These are phyloP conservation scores for Dryomyza anilis DNA, from an alignment of 2,888 invertebrate genomes.

Conservation along the genomic window DNA sequence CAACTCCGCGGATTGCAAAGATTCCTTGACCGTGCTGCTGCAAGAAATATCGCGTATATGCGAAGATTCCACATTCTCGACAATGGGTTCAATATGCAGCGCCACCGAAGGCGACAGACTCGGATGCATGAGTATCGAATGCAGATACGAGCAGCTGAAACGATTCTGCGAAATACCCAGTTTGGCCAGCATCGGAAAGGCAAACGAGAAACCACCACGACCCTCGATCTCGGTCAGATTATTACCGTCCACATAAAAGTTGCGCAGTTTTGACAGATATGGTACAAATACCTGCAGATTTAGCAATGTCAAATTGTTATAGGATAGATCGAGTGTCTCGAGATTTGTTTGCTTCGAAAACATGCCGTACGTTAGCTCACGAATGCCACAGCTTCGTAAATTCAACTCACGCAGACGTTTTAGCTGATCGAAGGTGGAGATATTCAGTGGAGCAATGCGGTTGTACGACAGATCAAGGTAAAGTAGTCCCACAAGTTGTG, in stretches of 20 bases:
- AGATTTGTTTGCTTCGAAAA: conserved; percentile 59
- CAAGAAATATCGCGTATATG: conserved; percentile 59
- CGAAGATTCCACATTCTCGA: conserved; percentile 47
- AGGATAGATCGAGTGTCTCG: conserved; percentile 63
- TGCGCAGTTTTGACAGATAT: conserved; percentile 51
- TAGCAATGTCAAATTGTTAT: conserved; percentile 63
- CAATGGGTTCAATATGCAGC: conserved; percentile 54
- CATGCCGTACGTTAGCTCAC: conserved; percentile 55
- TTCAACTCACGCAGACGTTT: conserved; percentile 52
- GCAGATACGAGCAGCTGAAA: conserved; percentile 58
- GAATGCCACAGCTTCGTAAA: conserved; percentile 49
- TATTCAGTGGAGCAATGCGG: conserved; percentile 52
- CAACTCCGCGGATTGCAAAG: conserved; percentile 25
- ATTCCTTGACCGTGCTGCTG: conserved; percentile 38
- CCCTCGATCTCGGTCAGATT: conserved; percentile 53
- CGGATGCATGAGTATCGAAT: conserved; percentile 53
- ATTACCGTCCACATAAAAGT: conserved; percentile 56
- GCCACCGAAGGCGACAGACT: conserved; percentile 46
- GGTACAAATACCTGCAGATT: conserved; percentile 59
- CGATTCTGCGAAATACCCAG: conserved; percentile 55
- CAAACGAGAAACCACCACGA: conserved; percentile 49
- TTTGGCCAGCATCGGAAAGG: conserved; percentile 52
- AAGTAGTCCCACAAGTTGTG: conserved; percentile 47
- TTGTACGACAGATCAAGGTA: conserved; percentile 56
- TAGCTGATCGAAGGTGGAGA: conserved; percentile 55